Percentiles rank a stretch among this genome's conserved stretches.
Conservation (phyloP, 2,797 vertebrate genomes). For the Cyclopterus lumpus region DNA sequence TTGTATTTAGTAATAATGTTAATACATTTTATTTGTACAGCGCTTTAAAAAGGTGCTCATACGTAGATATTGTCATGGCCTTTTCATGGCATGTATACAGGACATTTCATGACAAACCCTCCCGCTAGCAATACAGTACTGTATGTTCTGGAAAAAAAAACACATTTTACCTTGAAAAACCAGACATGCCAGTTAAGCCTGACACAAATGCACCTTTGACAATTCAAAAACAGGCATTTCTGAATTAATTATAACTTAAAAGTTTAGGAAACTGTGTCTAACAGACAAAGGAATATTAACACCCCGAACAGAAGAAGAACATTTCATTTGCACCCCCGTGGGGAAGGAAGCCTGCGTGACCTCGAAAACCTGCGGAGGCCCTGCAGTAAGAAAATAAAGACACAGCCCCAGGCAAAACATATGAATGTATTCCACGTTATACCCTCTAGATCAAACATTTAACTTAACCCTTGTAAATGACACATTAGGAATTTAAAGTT, state of each 20-base stretch:
- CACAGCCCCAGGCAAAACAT: background rate
- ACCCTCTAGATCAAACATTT: background rate
- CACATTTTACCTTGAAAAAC: constrained; percentile 40
- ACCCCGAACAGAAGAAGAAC: background rate
- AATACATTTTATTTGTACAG: too few species aligned
- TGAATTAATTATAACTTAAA: too few species aligned
- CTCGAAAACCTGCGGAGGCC: constrained; percentile 86
- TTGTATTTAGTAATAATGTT: too few species aligned
- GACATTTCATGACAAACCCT: too few species aligned
- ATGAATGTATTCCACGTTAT: background rate
- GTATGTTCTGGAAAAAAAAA: constrained; percentile 57
- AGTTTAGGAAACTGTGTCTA: background rate
- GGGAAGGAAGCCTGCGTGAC: constrained; percentile 87
- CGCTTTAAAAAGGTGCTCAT: too few species aligned
- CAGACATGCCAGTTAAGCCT: constrained; percentile 10
- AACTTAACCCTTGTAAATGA: background rate
- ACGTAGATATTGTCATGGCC: too few species aligned
- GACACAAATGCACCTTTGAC: constrained; percentile 2
- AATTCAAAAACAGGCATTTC: background rate
- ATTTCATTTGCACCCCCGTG: constrained; percentile 81
- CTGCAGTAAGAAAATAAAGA: constrained; percentile 76
- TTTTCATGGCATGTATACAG: too few species aligned
- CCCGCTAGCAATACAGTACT: constrained; percentile 10
- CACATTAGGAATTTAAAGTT: background rate
- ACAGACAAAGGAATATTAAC: constrained; percentile 11